Evolutionary conservation across 30 jellyfish, hydroid and myxozoan species (phyloP), one percentile per base, ranked within the genome.

Genomic region (Catostylus mosaicus): DNA sequence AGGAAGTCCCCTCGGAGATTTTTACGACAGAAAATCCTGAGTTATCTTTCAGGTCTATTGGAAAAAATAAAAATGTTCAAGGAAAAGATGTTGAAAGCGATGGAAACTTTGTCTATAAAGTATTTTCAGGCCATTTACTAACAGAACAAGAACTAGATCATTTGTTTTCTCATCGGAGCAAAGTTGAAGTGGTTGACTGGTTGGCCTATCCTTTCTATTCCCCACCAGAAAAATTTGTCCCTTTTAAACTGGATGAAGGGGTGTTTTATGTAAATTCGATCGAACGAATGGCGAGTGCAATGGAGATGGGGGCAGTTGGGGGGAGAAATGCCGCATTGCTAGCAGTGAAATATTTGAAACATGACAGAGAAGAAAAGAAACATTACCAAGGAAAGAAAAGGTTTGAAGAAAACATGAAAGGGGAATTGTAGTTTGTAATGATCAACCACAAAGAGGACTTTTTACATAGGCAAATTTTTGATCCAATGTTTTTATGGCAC

Each of bases 261-360:
- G 96, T 91, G 63, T 91, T 91, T 54, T 91, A 91, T 91, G 98
- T 80, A 34, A 91, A 91, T 78, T 95, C 98, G 8, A 85, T 91
- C 61, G 98, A 91, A 64, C 38, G 96, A 36, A 96, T 91, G 34
- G 98, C 98, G 23, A 74, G 94, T 77, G 98, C 98, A 19, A 85
- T 91, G 96, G 98, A 91, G 71, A 91, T 91, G 98, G 73, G 95
- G 29, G 98, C 96, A 4, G 72, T 91, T 33, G 90, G 95, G 35
- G 98, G 98, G 24, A 62, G 96, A 63, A 91, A 91, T 73, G 96
- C 96, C 9, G 98, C 98, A 10, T 60, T 91, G 79, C 60, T 91
- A 52, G 69, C 83, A 6, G 36, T n/a, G 27, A 61, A 76, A 20
- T 79, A 86, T 84, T 74, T 91, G 76, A 67, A 48, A 18, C 57